phyloP scores from a whole-genome alignment of 2,888 invertebrate genomes.

The Leuctra nigra region DNA sequence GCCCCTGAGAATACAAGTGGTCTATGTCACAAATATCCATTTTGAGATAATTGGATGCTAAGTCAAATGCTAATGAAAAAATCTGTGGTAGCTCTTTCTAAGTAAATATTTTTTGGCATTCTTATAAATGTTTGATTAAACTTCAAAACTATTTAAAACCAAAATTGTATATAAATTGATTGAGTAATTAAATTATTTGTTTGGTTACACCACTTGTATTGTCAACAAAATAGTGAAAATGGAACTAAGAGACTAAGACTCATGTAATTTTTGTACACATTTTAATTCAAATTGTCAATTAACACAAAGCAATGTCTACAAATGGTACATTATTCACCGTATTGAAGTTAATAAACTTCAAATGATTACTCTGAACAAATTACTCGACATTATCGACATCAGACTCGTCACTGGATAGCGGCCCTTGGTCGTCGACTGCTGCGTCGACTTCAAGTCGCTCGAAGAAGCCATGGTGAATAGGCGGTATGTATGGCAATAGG shows the following conservation, averaged over 20 bases:
- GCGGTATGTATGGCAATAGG: conserved; percentile 19
- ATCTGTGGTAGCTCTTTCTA: neutral
- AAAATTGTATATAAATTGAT: neutral
- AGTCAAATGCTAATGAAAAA: neutral
- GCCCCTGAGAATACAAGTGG: neutral
- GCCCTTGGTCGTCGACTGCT: neutral
- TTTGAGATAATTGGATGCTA: conserved; percentile 1
- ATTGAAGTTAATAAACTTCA: no score
- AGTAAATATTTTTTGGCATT: neutral
- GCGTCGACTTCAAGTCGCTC: conserved; percentile 8
- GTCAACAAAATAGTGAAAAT: neutral
- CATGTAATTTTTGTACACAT: neutral
- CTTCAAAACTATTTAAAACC: neutral
- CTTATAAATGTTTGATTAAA: neutral
- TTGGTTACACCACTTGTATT: neutral
- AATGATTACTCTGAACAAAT: no score
- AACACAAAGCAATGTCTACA: no score
- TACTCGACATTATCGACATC: neutral
- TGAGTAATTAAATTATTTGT: neutral
- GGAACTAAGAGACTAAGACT: neutral
- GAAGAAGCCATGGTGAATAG: conserved; percentile 19
- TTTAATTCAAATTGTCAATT: neutral
- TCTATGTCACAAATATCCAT: conserved; percentile 1
- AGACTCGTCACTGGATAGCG: neutral
- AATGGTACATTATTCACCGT: no score